Evolutionary conservation across 2,113 vertebrate species (phyloP).

Genomic region (Pogona vitticeps): DNA sequence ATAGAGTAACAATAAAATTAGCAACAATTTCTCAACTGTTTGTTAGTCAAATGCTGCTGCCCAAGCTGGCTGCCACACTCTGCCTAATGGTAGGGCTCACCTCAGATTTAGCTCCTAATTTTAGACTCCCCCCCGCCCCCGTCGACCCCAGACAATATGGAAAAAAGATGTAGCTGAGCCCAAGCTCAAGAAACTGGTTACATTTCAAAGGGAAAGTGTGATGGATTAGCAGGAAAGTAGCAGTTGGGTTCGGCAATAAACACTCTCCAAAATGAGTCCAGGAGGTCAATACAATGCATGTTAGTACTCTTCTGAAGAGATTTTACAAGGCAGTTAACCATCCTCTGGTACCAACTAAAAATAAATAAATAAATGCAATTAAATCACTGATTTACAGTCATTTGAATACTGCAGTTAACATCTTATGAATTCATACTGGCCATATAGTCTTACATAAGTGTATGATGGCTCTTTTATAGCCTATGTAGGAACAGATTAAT

Average conservation of each 20-base stretch:
- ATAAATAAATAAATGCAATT: slow-evolving; percentile 4
- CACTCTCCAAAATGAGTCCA: neutral
- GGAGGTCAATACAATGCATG: neutral
- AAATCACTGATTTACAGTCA: neutral
- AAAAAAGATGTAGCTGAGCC: neutral
- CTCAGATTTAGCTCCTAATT: neutral
- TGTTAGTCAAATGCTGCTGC: neutral
- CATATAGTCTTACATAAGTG: neutral
- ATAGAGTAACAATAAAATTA: neutral
- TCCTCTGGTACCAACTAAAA: neutral
- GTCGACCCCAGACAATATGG: neutral
- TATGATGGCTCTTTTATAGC: slow-evolving; percentile 6
- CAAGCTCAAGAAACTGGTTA: neutral
- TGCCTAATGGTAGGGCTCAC: neutral
- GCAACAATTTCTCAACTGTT: neutral
- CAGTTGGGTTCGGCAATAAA: neutral
- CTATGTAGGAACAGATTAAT: slow-evolving; percentile 11
- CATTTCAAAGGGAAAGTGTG: neutral
- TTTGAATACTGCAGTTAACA: neutral
- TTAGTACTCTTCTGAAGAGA: neutral
- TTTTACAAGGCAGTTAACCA: slow-evolving; percentile 4
- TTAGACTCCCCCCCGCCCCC: neutral
- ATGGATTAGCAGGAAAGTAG: neutral
- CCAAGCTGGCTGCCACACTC: neutral
- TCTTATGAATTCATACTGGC: slow-evolving; percentile 21